Percentiles rank a stretch among this genome's conserved stretches.
These are phyloP conservation scores for Bicyclus anynana DNA, from an alignment of 1,140 invertebrate species.

Conservation along the genomic window DNA sequence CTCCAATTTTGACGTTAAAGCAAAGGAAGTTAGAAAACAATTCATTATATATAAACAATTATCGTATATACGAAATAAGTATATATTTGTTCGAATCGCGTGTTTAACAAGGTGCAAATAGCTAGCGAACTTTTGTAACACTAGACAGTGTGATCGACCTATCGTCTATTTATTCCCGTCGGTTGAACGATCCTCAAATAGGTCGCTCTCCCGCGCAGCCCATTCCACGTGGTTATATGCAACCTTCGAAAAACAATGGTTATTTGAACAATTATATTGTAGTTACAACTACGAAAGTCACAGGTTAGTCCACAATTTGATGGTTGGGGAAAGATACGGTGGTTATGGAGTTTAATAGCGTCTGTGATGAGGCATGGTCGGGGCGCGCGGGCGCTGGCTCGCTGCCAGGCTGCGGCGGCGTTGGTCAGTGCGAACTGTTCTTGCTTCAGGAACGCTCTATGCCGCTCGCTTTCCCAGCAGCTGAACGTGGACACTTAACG, in stretches of 20 bases:
- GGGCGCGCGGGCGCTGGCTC: not conserved
- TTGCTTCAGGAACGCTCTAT: too few species aligned
- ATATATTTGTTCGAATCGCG: not conserved
- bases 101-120: not conserved
- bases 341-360: too few species aligned
- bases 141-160: conserved; percentile 33
- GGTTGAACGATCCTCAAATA: conserved; percentile 36
- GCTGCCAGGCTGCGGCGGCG: not conserved
- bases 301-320: not conserved
- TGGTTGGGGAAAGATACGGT: too few species aligned
- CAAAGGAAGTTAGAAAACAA: too few species aligned
- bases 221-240: not conserved
- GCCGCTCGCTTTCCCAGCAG: too few species aligned
- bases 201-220: conserved; percentile 17
- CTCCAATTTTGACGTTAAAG: too few species aligned
- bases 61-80: too few species aligned
- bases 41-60: too few species aligned
- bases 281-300: not conserved
- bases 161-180: conserved; percentile 26
- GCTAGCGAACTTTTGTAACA: conserved; percentile 10
- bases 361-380: not conserved
- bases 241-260: too few species aligned
- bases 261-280: too few species aligned
- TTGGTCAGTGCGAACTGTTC: not conserved
- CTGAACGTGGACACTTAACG: too few species aligned